Percentiles rank a stretch among this genome's conserved stretches.
Conservation (phyloP, 2,888 invertebrate genomes). For the Lottia scabra region DNA sequence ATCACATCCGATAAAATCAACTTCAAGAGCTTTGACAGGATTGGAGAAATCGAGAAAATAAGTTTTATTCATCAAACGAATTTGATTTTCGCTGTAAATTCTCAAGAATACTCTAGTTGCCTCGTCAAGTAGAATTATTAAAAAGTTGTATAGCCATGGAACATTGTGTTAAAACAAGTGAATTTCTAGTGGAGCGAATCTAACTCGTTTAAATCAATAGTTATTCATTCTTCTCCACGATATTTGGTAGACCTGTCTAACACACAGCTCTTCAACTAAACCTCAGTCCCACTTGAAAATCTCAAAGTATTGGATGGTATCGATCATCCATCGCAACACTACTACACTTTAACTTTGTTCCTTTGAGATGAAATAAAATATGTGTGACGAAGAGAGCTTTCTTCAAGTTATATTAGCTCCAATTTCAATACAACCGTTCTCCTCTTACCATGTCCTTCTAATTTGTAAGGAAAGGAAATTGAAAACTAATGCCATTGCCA, state of each 20-base stretch:
- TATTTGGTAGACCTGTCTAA: conserved; percentile 2
- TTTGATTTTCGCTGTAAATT: background rate
- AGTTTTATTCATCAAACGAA: no score
- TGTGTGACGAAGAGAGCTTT: background rate
- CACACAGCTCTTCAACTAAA: background rate
- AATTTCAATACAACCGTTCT: background rate
- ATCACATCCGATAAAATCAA: conserved; percentile 1
- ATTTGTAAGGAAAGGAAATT: conserved; percentile 19
- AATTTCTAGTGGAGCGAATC: background rate
- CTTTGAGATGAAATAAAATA: background rate
- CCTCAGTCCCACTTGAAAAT: background rate
- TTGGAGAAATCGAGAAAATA: no score
- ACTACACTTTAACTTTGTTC: background rate
- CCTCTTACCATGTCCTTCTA: background rate
- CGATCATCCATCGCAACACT: background rate
- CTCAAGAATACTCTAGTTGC: background rate
- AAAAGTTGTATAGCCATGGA: background rate
- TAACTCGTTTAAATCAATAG: conserved; percentile 4
- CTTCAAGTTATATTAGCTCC: background rate
- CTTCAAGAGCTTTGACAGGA: background rate
- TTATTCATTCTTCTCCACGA: background rate
- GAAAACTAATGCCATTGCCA: conserved; percentile 22
- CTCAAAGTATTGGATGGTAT: background rate
- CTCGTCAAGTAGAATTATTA: background rate
- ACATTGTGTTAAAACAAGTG: background rate